phyloP scores from a whole-genome alignment of 2,797 vertebrate genomes.

The Petrocephalus schoutedeni region DNA sequence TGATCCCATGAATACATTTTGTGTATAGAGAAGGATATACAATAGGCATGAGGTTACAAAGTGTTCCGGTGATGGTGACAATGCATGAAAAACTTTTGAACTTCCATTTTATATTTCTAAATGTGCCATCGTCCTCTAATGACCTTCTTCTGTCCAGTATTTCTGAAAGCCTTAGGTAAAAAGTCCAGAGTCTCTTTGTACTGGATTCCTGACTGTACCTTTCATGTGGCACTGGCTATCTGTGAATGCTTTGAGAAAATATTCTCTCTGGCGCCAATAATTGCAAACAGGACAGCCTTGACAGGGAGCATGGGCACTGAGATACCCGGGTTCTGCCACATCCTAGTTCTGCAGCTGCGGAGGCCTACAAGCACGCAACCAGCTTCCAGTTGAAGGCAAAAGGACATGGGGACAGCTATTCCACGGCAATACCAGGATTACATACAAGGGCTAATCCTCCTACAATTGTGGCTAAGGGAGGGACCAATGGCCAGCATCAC shows the following conservation, averaged over 20 bases:
- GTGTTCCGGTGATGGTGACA: neutral
- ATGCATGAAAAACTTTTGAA: neutral
- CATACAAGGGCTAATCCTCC: conserved; percentile 8
- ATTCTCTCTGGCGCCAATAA: neutral
- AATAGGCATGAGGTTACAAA: neutral
- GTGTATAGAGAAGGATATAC: neutral
- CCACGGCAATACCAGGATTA: conserved; percentile 19
- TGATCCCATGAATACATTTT: neutral
- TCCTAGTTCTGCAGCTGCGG: neutral
- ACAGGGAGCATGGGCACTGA: neutral
- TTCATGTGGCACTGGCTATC: neutral
- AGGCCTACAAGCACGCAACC: neutral
- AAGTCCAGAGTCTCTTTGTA: neutral
- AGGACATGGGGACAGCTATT: neutral
- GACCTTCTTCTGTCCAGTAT: neutral
- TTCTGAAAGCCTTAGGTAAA: neutral
- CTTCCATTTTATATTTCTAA: neutral
- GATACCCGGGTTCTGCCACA: neutral
- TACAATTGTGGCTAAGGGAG: neutral
- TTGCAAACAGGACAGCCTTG: neutral
- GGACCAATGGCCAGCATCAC: neutral
- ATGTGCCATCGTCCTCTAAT: neutral
- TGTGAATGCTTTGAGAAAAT: neutral
- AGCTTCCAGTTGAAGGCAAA: neutral
- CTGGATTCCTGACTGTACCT: neutral